phyloP scores from a whole-genome alignment of 2,797 vertebrate genomes.

The Enteromius treurensis region DNA sequence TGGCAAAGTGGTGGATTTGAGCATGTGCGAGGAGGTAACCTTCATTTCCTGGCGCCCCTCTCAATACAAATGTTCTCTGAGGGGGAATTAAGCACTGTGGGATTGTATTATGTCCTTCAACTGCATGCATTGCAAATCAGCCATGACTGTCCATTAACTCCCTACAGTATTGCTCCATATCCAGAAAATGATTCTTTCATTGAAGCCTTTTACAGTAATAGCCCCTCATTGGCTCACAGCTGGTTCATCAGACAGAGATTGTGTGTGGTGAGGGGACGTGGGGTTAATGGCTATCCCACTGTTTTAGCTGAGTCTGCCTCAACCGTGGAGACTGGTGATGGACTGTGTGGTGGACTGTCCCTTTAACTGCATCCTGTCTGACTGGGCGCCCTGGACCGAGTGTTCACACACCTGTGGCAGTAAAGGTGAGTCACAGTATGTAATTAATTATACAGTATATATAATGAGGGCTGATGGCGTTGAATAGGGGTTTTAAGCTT shows the following conservation, averaged over 20 bases:
- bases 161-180: slow-evolving; percentile 35
- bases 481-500: not conserved
- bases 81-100: slow-evolving; percentile 40
- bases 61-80: slow-evolving; percentile 32
- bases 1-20: slow-evolving; percentile 76
- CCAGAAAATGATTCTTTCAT: slow-evolving; percentile 43
- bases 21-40: slow-evolving; percentile 86
- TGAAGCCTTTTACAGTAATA: slow-evolving; percentile 39
- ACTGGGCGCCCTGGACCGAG: slow-evolving; percentile 90
- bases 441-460: not conserved
- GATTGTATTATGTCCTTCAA: slow-evolving; percentile 54
- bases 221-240: slow-evolving; percentile 29
- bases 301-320: slow-evolving; percentile 80
- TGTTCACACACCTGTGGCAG: slow-evolving; percentile 90
- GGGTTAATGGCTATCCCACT: slow-evolving; percentile 39
- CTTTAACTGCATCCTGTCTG: slow-evolving; percentile 88
- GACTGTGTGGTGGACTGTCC: slow-evolving; percentile 85
- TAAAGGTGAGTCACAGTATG: slow-evolving; percentile 77
- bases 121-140: slow-evolving; percentile 46
- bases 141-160: slow-evolving; percentile 51
- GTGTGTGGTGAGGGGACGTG: slow-evolving; percentile 30
- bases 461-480: not conserved
- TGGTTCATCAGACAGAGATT: slow-evolving; percentile 43
- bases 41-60: slow-evolving; percentile 24
- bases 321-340: slow-evolving; percentile 74